phyloP scores from a whole-genome alignment of 2,113 vertebrate genomes.

The Ammodytes dubius region DNA sequence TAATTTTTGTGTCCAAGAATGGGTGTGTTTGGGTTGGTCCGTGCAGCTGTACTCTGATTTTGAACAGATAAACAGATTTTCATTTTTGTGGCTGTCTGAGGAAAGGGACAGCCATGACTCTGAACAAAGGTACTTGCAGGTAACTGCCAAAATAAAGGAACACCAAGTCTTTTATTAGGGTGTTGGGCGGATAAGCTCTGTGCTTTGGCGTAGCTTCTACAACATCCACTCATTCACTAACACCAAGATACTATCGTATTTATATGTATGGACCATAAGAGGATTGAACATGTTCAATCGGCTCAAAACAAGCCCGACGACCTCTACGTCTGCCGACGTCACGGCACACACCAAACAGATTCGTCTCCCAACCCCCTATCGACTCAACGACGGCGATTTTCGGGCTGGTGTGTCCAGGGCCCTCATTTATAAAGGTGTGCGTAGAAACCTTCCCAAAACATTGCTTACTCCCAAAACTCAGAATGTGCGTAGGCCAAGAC shows the following conservation, averaged over 20 bases:
- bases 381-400: too few species aligned
- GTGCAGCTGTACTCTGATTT: constrained; percentile 24
- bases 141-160: constrained; percentile 39
- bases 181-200: background rate
- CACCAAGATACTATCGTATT: background rate
- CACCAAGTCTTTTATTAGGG: background rate
- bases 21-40: constrained; percentile 52
- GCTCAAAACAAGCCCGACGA: too few species aligned
- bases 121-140: constrained; percentile 17
- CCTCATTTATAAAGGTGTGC: too few species aligned
- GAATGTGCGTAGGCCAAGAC: too few species aligned
- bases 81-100: constrained; percentile 57
- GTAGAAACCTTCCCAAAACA: too few species aligned
- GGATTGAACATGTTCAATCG: too few species aligned
- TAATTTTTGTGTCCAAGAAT: constrained; percentile 9
- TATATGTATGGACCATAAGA: too few species aligned
- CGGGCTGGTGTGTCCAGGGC: too few species aligned
- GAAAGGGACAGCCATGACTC: constrained; percentile 3
- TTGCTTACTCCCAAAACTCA: too few species aligned
- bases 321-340: too few species aligned
- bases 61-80: constrained; percentile 41
- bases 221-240: background rate
- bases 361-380: too few species aligned
- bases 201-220: background rate
- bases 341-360: too few species aligned